Base-by-base conservation (phyloP, 1,140 invertebrate genomes). In the Hylaeus volcanicus region DNA sequence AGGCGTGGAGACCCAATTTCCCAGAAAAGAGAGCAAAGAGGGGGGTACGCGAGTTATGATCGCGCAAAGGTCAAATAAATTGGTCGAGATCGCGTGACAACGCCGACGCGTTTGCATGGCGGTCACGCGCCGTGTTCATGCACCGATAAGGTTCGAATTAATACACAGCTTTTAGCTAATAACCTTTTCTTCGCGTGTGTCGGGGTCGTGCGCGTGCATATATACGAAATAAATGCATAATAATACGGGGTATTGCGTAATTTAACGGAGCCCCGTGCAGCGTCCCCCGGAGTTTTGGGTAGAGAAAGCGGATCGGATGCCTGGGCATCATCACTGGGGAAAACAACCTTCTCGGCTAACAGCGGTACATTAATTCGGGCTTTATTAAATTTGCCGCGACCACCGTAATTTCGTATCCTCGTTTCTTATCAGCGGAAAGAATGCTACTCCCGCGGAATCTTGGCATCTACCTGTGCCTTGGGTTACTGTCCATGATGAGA, bases 401-500 rank as follows among this genome's bases (percentile, higher is more conserved):
- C 76, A 71, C 78, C 63, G 78, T 79, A 79, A 79, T 79, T 79
- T 79, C 78, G 45, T 63, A 70, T 66, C 63, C 78, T 51, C 73
- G 82, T 68, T 72, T 80, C 82, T 86, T 86, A 86, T 86, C 84
- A 86, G 83, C 73, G 84, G 83, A 63, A 75, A 73, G 72, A 60
- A 66, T 53, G 56, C 77, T 55, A n/a, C 60, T n/a, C 26, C 72
- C 72, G 58, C 73, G 73, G 65, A 81, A 86, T 86, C 83, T 86
- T 66, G 71, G 56, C 79, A 85, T 86, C 79, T 53, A 76, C 78
- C 53, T 45, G 60, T 75, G 83, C 85, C 85, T 86, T 86, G 84
- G 85, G 85, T 86, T 86, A 86, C 84, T 86, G 85, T 86, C 84
- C 85, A 86, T 86, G 85, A 86, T 86, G 85, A 86, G 84, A 86